These are phyloP conservation scores for Monopterus albus DNA, from an alignment of 2,113 vertebrate genomes.

Conservation along the genomic window DNA sequence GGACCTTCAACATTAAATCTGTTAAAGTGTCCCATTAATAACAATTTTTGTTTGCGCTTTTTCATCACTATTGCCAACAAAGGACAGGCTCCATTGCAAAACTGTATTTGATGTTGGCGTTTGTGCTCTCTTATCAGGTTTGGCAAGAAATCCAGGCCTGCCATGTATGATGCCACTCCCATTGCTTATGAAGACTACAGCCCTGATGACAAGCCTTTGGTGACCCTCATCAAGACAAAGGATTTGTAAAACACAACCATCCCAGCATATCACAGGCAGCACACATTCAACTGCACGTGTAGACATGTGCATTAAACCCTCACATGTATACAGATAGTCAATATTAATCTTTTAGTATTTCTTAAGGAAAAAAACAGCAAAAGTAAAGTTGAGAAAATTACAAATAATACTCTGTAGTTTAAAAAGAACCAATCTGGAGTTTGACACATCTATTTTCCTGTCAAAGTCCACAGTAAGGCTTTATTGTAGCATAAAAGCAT, in stretches of 20 bases:
- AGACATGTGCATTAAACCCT: slow-evolving; percentile 12
- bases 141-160: slow-evolving; percentile 96
- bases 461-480: slow-evolving; percentile 69
- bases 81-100: too few relatives aligned
- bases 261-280: slow-evolving; percentile 22
- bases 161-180: slow-evolving; percentile 97
- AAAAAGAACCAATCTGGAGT: slow-evolving; percentile 63
- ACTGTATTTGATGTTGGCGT: background rate
- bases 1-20: background rate
- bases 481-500: slow-evolving; percentile 74
- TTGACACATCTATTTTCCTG: slow-evolving; percentile 79
- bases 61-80: too few relatives aligned
- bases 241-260: slow-evolving; percentile 90
- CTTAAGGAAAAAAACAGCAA: slow-evolving; percentile 53
- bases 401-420: slow-evolving; percentile 54
- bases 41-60: too few relatives aligned
- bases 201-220: slow-evolving; percentile 97
- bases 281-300: slow-evolving; percentile 14
- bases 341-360: slow-evolving; percentile 34
- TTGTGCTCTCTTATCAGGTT: slow-evolving; percentile 83
- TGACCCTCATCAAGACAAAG: slow-evolving; percentile 99
- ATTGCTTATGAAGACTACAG: slow-evolving; percentile 98
- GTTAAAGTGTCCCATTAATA: too few relatives aligned
- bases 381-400: slow-evolving; percentile 34
- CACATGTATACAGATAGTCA: slow-evolving; percentile 13